Base-by-base conservation (phyloP, 2,797 vertebrate species). In the Chiroxiphia lanceolata region DNA sequence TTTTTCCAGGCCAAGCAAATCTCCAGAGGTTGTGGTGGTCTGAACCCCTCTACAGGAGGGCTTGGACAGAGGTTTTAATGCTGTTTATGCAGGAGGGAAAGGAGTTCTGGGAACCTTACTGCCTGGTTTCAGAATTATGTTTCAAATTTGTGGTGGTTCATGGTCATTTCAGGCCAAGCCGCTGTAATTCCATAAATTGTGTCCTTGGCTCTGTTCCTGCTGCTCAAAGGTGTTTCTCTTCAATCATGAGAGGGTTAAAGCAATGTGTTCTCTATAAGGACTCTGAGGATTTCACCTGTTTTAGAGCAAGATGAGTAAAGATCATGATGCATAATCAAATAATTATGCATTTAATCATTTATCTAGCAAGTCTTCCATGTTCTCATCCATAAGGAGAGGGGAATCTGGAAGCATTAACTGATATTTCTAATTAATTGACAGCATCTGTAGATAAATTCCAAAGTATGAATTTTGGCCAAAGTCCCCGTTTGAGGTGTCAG, bases 141-240 rank as follows among this genome's bases (percentile, higher is more conserved):
- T 84, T 38, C 56, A 5, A 29, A 0, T 44, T 60, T 1, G 2
- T 85, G 56, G 26, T 10, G 29, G 25, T 23, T 83, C 14, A 0
- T 3, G 6, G 23, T 11, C n/a, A 29, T 22, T 61, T 36, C 16
- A 50, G 60, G 64, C 18, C 76, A 88, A 45, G 60, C n/a, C 77
- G 53, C 65, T 94, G 38, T 29, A 68, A 90, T 74, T 83, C 85
- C 36, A 38, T 45, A 42, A 45, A 50, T 64, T 64, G 27, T 29
- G 13, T 68, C 53, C 75, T 42, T 10, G 1, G 34, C 48, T 80
- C 53, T n/a, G 19, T 16, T 87, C 31, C 81, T 79, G 60, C 77
- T 60, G 51, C 27, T 54, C 56, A 16, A 6, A 76, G 26, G 12
- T 23, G 29, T 19, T 19, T 72, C 9, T 48, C 6, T 50, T 31